Base-by-base conservation (phyloP, 2,888 invertebrate species). In the Scaptomyza reducta region DNA sequence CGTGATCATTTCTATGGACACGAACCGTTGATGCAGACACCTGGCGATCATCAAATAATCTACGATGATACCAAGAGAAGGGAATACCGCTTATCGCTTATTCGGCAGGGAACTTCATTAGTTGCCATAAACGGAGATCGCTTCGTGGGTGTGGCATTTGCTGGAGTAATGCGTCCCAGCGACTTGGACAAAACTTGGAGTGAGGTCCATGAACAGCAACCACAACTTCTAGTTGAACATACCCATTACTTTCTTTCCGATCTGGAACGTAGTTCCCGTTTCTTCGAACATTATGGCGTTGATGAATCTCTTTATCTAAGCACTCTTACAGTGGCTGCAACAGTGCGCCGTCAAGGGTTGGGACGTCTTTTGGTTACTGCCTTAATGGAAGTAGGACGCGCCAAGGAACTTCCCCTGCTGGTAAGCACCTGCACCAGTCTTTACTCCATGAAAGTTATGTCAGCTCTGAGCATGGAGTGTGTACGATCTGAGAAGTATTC, bases 381-480 rank as follows among this genome's bases (percentile, higher is more conserved):
- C 6, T 61, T 80, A 7, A 77, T 88, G 18, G 77, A 84, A 5
- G 29, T 79, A 46, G 89, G 76, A 0, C 83, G 74, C 0, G 53
- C 64, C 38, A 61, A 74, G 29, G 73, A 77, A 4, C 83, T 71
- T 42, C 75, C 77, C 1, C 42, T 89, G 4, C 51, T 83, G 13
- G 66, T 73, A 6, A 59, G 70, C 11, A 83, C 82, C 68, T 90
- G 90, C 60, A 88, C 90, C 0, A 89, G 89, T 51, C 25, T 66
- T 6, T 80, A 79, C 64, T 89, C 90, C 4, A 69, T 70, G 1
- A 71, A 73, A 2, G 58, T 89, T 11, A 82, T 87, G 57, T 60
- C 74, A 29, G 60, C 64, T 6, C 57, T 87, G 10, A 61, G 74
- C 5, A 82, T 90, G 88, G 72, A 85, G 5, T 68, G 62, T 25